A percentile compares a stretch with the other conserved stretches of the same genome.
phyloP scores from a whole-genome alignment of 2,888 invertebrate species.

The Ophion obscuratus region DNA sequence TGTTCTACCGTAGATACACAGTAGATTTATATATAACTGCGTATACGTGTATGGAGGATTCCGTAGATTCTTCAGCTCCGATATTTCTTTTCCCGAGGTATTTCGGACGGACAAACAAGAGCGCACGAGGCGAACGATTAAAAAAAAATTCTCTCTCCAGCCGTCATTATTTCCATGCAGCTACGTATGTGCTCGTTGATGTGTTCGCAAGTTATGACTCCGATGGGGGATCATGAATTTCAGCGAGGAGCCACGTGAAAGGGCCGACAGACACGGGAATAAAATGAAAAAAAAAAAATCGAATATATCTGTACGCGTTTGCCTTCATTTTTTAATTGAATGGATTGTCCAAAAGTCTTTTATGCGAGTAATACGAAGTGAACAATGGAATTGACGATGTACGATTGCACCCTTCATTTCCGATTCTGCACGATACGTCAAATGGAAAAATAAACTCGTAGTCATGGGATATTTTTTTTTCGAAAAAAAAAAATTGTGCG shows the following conservation, averaged over 20 bases:
- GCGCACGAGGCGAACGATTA: neutral
- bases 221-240: slow-evolving; percentile 39
- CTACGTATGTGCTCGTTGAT: slow-evolving; percentile 4
- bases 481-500: neutral
- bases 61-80: neutral
- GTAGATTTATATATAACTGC: slow-evolving; percentile 2
- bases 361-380: neutral
- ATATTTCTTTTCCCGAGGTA: slow-evolving; percentile 30
- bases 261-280: slow-evolving; percentile 12
- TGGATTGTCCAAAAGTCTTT: slow-evolving; percentile 14
- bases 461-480: neutral
- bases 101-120: slow-evolving; percentile 22
- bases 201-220: slow-evolving; percentile 52
- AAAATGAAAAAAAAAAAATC: neutral
- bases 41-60: neutral
- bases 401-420: slow-evolving; percentile 8
- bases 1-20: neutral
- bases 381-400: slow-evolving; percentile 35
- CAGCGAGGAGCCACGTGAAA: slow-evolving; percentile 9
- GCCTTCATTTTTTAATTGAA: neutral
- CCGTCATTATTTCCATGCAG: slow-evolving; percentile 49
- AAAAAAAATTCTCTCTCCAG: slow-evolving; percentile 11
- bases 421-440: slow-evolving; percentile 17
- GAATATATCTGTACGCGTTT: neutral
- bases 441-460: neutral